phyloP scores from a whole-genome alignment of 2,113 vertebrate genomes.

The Gallinago undulata region DNA sequence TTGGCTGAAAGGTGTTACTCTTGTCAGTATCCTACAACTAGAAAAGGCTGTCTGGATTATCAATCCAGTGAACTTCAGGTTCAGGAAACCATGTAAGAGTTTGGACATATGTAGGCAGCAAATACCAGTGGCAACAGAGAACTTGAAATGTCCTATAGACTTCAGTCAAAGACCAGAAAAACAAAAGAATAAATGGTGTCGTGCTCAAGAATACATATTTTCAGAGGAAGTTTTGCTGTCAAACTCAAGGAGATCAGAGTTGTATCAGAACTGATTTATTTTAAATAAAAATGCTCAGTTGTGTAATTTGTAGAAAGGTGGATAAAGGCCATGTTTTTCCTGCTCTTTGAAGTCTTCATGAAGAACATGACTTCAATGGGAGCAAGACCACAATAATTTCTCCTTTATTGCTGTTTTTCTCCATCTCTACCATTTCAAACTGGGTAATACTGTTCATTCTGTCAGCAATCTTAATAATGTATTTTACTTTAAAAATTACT shows the following conservation, averaged over 20 bases:
- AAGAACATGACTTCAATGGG: neutral
- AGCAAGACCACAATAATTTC: slow-evolving; percentile 14
- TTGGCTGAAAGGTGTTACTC: neutral
- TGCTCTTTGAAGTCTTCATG: neutral
- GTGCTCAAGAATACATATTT: neutral
- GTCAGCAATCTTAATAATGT: neutral
- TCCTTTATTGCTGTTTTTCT: slow-evolving; percentile 12
- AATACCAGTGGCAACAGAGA: neutral
- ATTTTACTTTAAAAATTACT: neutral
- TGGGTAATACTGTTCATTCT: neutral
- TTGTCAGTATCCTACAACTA: neutral
- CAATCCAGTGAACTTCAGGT: neutral
- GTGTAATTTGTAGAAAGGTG: neutral
- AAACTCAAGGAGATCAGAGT: neutral
- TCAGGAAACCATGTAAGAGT: neutral
- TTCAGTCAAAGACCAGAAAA: neutral
- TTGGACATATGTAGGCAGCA: neutral
- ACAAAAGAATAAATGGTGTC: neutral
- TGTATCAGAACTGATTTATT: slow-evolving; percentile 21
- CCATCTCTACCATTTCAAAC: neutral
- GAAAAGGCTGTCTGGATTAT: neutral
- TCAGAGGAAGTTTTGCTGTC: neutral
- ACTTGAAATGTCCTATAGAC: neutral
- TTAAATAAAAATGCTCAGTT: neutral
- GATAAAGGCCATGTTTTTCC: neutral